Evolutionary conservation across 2,888 invertebrate species (phyloP), one percentile per base, ranked within the genome.

Genomic region (Cactoblastis cactorum): DNA sequence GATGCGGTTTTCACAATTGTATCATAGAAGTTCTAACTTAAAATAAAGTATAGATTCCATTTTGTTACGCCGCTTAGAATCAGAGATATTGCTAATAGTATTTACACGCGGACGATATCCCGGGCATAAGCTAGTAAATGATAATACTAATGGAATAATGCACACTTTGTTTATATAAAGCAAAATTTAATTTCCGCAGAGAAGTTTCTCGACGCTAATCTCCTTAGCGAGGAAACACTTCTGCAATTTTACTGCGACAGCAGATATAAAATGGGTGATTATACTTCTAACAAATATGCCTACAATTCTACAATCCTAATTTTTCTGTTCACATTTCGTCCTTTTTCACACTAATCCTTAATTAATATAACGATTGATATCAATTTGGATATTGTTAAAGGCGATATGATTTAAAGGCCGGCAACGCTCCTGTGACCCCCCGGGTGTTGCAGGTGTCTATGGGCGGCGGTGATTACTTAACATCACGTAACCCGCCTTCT

Each of bases 91-190:
- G 9, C 8, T 28, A 9, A 6, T 28, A 28, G 28, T 28, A 9
- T 28, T 28, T 6, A 28, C 5, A 28, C 5, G 28, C 28, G n/a
- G n/a, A 28, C 5, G 22, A 28, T 28, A 28, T 28, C 3, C 8
- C 8, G 8, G 9, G 19, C 11, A 17, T 39, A 4, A 14, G 41
- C 22, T 22, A 41, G 14, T 41, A 12, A 41, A 39, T 19, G 17
- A 17, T 18, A 38, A 19, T 18, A 17, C 33, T 12, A 47, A 37
- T 45, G 34, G 34, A 37, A 37, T 37, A 15, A 35, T 22, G 18
- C 22, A 24, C 35, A 47, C 47, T 37, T 37, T 47, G 35, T 47
- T 37, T 37, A 12, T 24, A 19, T 47, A 47, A 47, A 37, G 47
- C 14, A 47, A 37, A 24, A 35, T 22, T 47, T 37, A 37, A 47